Conservation (phyloP, 2,888 invertebrate species). For the Stictocephala bisonia region DNA sequence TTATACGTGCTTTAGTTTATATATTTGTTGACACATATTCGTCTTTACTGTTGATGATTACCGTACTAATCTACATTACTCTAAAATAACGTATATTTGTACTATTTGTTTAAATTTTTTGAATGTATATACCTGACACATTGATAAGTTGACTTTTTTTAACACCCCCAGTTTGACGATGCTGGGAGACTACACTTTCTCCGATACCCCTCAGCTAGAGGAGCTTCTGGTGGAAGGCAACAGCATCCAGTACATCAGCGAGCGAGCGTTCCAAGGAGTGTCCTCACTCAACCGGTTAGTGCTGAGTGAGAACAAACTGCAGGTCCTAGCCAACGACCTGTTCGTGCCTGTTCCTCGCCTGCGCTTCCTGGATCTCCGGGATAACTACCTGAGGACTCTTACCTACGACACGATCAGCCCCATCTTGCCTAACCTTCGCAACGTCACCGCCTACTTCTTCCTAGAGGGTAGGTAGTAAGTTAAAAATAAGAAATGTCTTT, state of each 20-base stretch:
- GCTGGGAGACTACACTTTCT: constrained; percentile 83
- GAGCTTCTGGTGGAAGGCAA: constrained; percentile 73
- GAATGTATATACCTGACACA: too few species aligned
- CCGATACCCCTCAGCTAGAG: constrained; percentile 79
- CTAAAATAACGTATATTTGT: too few species aligned
- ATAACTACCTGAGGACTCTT: constrained; percentile 81
- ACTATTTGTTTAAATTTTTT: too few species aligned
- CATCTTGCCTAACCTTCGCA: constrained; percentile 81
- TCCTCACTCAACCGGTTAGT: constrained; percentile 77
- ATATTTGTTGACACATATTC: too few species aligned
- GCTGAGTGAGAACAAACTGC: constrained; percentile 81
- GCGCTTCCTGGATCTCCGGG: constrained; percentile 79
- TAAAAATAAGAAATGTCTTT: too few species aligned
- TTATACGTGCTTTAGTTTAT: too few species aligned
- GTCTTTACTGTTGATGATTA: too few species aligned
- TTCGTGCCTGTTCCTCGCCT: constrained; percentile 80
- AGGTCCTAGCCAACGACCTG: constrained; percentile 76
- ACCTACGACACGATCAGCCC: constrained; percentile 82
- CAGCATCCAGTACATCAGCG: constrained; percentile 74
- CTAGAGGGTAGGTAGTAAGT: constrained; percentile 86
- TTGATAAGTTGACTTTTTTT: too few species aligned
- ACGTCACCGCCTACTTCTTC: constrained; percentile 78
- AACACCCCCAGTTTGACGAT: constrained; percentile 77
- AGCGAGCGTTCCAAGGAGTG: constrained; percentile 81
- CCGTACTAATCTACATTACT: too few species aligned